Evolutionary conservation across 2,888 invertebrate genomes (phyloP), one percentile per base, ranked within the genome.

Genomic region (Agrilus mali): DNA sequence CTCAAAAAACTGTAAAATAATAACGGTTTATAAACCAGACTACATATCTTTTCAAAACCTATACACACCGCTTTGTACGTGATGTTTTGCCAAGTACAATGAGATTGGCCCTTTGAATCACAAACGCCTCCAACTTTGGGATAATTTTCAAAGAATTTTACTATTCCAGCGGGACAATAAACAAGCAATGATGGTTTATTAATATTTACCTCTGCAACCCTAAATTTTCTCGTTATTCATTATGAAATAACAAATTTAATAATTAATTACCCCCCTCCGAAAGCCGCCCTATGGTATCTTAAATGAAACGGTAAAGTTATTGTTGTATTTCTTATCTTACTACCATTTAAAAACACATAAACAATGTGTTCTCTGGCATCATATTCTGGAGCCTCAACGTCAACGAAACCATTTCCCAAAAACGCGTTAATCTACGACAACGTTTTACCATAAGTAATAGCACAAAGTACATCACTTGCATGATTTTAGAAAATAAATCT

Each of bases 241-340:
- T 34, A 13, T 2, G 14, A 16, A 32, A 20, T 14, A 1, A 20
- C 7, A 16, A 13, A 38, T 32, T 15, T 17, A 36, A 16, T 38
- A 40, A 35, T n/a, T 44, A 49, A 50, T 48, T 57, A 70, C 54
- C 69, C 68, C 45, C 70, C 67, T 45, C 63, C 60, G 35, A 68
- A 64, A 47, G 65, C 63, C 13, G 69, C 65, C 44, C 65, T 61
- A 49, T 72, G 71, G 51, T 72, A 72, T 27, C 72, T 55, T 43
- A 71, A 60, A 56, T 72, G 71, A 36, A 72, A 60, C 5, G 72
- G 72, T 36, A 72, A 49, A 14, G 53, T 57, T 12, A 69, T 47
- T 13, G 53, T 50, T n/a, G 64, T 55, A 46, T 58, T 60, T 5
- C 60, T 55, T 37, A 56, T 54, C 32, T 57, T 52, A 16, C 57